These are phyloP conservation scores for Lipotes vexillifer DNA, from an alignment of 2,113 vertebrate species.

Conservation along the genomic window DNA sequence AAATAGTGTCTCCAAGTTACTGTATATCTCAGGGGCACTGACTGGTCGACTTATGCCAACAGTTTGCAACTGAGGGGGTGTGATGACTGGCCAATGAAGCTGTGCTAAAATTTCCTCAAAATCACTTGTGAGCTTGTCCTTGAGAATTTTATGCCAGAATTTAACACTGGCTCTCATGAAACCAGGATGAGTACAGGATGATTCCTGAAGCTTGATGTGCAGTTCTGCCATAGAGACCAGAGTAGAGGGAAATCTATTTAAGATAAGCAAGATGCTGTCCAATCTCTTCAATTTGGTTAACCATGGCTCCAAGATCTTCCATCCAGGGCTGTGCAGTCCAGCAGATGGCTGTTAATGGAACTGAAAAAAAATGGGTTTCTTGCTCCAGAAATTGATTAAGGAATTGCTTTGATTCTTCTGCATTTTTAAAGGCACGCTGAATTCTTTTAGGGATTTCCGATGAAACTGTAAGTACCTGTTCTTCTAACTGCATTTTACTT, in stretches of 20 bases:
- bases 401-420: conserved; percentile 84
- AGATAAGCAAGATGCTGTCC: conserved; percentile 92
- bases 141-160: conserved; percentile 99
- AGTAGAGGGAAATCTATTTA: conserved; percentile 87
- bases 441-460: conserved; percentile 92
- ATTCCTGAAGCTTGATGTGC: conserved; percentile 87
- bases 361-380: conserved; percentile 80
- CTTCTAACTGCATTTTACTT: conserved; percentile 86
- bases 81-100: conserved; percentile 92
- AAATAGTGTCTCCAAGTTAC: conserved; percentile 88
- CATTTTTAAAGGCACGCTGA: conserved; percentile 86
- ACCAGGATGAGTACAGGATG: conserved; percentile 87
- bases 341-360: conserved; percentile 85
- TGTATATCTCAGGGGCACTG: conserved; percentile 79
- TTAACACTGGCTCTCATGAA: conserved; percentile 92
- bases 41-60: conserved; percentile 70
- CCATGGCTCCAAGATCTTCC: conserved; percentile 84
- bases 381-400: conserved; percentile 83
- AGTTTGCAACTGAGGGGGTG: conserved; percentile 83
- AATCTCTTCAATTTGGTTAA: conserved; percentile 87
- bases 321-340: conserved; percentile 86
- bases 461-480: conserved; percentile 89
- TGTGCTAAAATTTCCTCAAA: conserved; percentile 91
- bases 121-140: conserved; percentile 92
- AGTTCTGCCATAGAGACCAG: conserved; percentile 89